Conservation (phyloP, 2,113 vertebrate species). For the Eudyptes chrysolophus region DNA sequence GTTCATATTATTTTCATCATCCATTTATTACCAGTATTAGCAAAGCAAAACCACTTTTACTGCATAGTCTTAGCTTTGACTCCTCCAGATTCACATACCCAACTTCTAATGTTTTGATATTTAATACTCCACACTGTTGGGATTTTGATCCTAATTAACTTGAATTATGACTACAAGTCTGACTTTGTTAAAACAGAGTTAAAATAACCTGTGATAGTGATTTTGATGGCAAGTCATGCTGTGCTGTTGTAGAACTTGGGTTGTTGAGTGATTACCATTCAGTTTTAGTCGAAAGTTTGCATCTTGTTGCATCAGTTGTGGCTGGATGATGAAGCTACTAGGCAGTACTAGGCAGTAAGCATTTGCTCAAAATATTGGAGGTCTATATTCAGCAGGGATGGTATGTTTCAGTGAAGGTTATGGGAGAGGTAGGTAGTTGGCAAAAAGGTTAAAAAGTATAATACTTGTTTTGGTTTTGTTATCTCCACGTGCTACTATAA, state of each 20-base stretch:
- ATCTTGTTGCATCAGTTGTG: background rate
- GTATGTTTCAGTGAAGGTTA: background rate
- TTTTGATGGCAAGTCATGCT: background rate
- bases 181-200: background rate
- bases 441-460: background rate
- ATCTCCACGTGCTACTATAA: background rate
- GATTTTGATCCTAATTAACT: background rate
- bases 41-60: background rate
- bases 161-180: background rate
- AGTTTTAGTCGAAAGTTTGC: background rate
- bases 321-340: background rate
- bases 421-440: background rate
- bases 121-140: background rate
- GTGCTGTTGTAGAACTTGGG: background rate
- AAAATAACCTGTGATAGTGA: background rate
- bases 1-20: background rate
- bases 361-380: background rate
- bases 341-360: background rate
- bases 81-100: background rate
- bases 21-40: background rate
- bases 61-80: background rate
- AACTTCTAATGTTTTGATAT: background rate
- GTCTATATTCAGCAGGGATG: accelerated
- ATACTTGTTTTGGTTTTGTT: background rate
- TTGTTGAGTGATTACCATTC: background rate